Evolutionary conservation across 2,797 vertebrate species (phyloP).

Genomic region (Prionace glauca): DNA sequence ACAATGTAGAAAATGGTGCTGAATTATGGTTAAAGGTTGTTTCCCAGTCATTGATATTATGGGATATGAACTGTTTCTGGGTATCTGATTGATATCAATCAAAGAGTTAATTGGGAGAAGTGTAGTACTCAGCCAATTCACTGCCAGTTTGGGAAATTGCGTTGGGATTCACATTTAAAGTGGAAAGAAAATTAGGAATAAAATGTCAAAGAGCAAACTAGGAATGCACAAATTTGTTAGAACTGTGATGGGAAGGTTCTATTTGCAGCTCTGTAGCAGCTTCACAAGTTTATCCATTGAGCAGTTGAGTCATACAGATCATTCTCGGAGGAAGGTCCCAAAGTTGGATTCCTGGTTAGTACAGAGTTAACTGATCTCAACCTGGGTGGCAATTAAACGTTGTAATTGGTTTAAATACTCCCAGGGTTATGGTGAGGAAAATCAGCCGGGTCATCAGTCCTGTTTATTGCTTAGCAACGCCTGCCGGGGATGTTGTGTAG

Average conservation of each 20-base stretch:
- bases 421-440: conserved; percentile 2
- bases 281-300: not conserved
- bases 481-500: conserved; percentile 5
- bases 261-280: not conserved
- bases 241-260: not conserved
- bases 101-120: not conserved
- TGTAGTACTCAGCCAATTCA: not conserved
- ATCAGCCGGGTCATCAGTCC: conserved; percentile 22
- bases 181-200: not conserved
- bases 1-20: not conserved
- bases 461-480: conserved; percentile 2
- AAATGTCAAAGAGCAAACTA: not conserved
- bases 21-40: not conserved
- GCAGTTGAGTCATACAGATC: not conserved
- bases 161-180: too few species aligned
- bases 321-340: not conserved
- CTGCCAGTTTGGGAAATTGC: not conserved
- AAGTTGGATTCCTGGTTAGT: not conserved
- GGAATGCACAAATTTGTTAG: not conserved
- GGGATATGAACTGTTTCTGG: not conserved
- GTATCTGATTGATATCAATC: not conserved
- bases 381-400: conserved; percentile 16
- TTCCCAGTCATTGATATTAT: not conserved
- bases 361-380: conserved; percentile 27
- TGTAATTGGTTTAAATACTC: conserved; percentile 30